Evolutionary conservation across 1,140 invertebrate genomes (phyloP), one percentile per base, ranked within the genome.

Genomic region (Macrocentrus cingulum): DNA sequence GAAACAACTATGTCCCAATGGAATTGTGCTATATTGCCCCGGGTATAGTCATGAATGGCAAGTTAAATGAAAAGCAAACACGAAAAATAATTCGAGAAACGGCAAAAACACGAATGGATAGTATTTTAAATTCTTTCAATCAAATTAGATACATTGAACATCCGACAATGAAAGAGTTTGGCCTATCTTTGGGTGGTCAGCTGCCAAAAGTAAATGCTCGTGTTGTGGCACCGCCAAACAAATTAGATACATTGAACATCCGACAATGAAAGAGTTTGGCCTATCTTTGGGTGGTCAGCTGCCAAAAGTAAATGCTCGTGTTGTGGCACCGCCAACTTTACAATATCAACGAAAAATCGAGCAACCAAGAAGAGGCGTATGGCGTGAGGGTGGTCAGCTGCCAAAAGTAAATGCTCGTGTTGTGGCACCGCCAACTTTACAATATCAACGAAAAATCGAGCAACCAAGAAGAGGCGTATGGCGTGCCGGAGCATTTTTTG

Each of bases 1-100:
- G 25, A 29, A 4, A 9, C 25, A 29, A 29, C 9, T 29, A 29
- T 9, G 4, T 9, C 9, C 9, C 25, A 29, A 29, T 29, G 25
- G 9, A 29, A 9, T 70, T 76, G 44, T 85, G 88, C 36, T 74
- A 68, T 2, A 80, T 91, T 8, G 61, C 82, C 1, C 69, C 72
- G 45, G 85, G 85, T 1, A 88, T 91, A 75, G 77, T 83, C 7
- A 66, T 73, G n/a, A 78, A 77, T 41, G 77, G 70, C 25, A 85
- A 84, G 68, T 68, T 86, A 63, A 70, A 73, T 39, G 83, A 85
- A 39, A 59, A 34, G 0, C 88, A 91, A 71, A 84, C 88, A 0
- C 57, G 80, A 0, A 74, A 66, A 0, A 89, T 91, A 87, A 88
- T 92, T 0, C 69, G 18, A 62, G 22, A 66, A 39, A 84, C 89